Conservation (phyloP, 1,140 invertebrate species). For the Notospermus geniculatus region DNA sequence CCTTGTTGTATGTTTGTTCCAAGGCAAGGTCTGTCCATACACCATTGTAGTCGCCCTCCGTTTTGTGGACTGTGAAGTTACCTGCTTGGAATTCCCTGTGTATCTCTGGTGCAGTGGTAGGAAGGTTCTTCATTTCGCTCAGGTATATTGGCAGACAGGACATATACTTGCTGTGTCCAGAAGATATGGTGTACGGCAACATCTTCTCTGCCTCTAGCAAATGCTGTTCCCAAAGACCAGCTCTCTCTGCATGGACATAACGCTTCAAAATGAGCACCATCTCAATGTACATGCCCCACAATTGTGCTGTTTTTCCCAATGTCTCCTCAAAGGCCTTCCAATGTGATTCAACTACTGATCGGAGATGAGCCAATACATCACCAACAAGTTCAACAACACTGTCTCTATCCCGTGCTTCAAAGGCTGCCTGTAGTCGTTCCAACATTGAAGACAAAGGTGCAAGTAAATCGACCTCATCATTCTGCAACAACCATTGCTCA, state of each 20-base stretch:
- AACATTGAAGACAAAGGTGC: background rate
- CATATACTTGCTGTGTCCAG: background rate
- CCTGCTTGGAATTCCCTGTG: background rate
- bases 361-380: background rate
- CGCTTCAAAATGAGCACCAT: background rate
- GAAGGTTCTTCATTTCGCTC: slow-evolving; percentile 5
- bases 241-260: slow-evolving; percentile 3
- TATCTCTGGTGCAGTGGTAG: background rate
- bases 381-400: background rate
- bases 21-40: slow-evolving; percentile 10
- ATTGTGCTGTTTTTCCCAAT: background rate
- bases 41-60: background rate
- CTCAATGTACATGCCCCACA: slow-evolving; percentile 5
- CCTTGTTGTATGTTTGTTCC: slow-evolving; percentile 3
- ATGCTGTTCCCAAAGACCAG: background rate
- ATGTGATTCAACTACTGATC: background rate
- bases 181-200: slow-evolving; percentile 3
- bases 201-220: background rate
- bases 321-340: slow-evolving; percentile 2
- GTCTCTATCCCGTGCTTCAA: background rate
- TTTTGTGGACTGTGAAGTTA: slow-evolving; percentile 1
- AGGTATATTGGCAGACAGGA: background rate
- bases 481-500: background rate
- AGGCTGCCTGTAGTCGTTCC: background rate
- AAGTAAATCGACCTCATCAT: background rate